Percentiles rank a stretch among this genome's conserved stretches.
phyloP scores from a whole-genome alignment of 2,888 invertebrate genomes.

The Boloria euphrosyne region DNA sequence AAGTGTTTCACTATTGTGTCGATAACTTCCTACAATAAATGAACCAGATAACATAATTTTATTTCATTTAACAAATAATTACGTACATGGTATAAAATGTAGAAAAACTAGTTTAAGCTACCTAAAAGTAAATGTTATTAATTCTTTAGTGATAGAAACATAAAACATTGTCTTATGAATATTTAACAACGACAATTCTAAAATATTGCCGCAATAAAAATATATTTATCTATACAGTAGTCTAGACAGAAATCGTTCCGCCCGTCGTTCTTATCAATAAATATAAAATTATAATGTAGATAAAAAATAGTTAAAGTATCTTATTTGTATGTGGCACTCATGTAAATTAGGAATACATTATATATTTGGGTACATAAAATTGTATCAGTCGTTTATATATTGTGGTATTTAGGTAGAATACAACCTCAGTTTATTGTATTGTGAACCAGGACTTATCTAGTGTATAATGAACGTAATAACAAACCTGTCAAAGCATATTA shows the following conservation, averaged over 20 bases:
- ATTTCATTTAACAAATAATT: too few relatives aligned
- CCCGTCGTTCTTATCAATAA: conserved; percentile 16
- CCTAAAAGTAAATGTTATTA: too few relatives aligned
- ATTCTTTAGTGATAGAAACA: not conserved
- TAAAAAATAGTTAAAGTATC: conserved; percentile 12
- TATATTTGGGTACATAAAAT: not conserved
- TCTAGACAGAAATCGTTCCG: conserved; percentile 28
- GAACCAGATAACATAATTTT: too few relatives aligned
- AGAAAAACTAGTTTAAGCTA: too few relatives aligned
- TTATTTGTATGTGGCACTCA: not conserved
- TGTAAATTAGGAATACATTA: too few relatives aligned
- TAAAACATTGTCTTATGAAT: not conserved
- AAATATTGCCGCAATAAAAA: conserved; percentile 15
- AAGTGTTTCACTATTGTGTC: too few relatives aligned
- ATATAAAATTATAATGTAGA: conserved; percentile 4
- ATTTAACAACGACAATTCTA: not conserved
- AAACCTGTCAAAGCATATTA: conserved; percentile 39
- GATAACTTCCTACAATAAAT: too few relatives aligned
- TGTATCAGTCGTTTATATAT: not conserved
- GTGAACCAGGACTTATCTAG: conserved; percentile 28
- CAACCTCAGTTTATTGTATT: conserved; percentile 32
- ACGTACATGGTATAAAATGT: too few relatives aligned
- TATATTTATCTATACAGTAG: conserved; percentile 3
- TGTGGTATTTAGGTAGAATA: not conserved
- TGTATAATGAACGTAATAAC: conserved; percentile 37